Evolutionary conservation across 2,113 vertebrate genomes (phyloP).

Genomic region (Hirundichthys speculiger): DNA sequence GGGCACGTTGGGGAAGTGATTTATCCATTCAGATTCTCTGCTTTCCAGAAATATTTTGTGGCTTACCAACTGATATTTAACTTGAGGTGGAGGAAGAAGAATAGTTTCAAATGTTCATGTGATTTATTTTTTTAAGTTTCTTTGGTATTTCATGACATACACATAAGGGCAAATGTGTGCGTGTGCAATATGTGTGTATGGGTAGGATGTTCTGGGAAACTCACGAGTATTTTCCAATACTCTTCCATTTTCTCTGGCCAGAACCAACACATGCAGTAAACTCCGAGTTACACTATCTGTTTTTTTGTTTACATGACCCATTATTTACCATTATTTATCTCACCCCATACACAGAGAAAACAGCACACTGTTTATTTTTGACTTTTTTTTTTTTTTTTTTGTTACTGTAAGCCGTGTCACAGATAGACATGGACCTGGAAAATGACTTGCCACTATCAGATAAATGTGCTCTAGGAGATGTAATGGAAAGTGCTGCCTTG

Average conservation of each 20-base stretch:
- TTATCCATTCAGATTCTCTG: too few species aligned
- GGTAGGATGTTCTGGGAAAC: slow-evolving; percentile 41
- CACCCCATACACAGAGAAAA: slow-evolving; percentile 35
- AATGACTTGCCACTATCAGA: slow-evolving; percentile 59
- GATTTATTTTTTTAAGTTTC: background rate
- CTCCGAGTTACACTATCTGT: slow-evolving; percentile 19
- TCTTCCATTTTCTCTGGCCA: slow-evolving; percentile 21
- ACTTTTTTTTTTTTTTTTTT: slow-evolving; percentile 33
- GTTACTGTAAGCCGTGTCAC: slow-evolving; percentile 63
- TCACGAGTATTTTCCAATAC: background rate
- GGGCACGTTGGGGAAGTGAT: too few species aligned
- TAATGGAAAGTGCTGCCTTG: slow-evolving; percentile 70
- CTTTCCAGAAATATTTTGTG: slow-evolving; percentile 25
- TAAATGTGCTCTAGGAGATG: slow-evolving; percentile 55
- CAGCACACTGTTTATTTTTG: slow-evolving; percentile 36
- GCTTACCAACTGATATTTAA: slow-evolving; percentile 23
- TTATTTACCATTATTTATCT: slow-evolving; percentile 50
- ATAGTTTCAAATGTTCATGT: slow-evolving; percentile 3
- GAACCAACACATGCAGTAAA: slow-evolving; percentile 47
- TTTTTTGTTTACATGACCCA: slow-evolving; percentile 31
- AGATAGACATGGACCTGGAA: slow-evolving; percentile 57
- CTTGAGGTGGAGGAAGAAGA: slow-evolving; percentile 15
- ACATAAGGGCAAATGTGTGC: slow-evolving; percentile 5
- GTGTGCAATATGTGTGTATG: background rate
- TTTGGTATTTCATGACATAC: background rate